Evolutionary conservation across 2,113 vertebrate species (phyloP).

Genomic region (Pionites leucogaster): DNA sequence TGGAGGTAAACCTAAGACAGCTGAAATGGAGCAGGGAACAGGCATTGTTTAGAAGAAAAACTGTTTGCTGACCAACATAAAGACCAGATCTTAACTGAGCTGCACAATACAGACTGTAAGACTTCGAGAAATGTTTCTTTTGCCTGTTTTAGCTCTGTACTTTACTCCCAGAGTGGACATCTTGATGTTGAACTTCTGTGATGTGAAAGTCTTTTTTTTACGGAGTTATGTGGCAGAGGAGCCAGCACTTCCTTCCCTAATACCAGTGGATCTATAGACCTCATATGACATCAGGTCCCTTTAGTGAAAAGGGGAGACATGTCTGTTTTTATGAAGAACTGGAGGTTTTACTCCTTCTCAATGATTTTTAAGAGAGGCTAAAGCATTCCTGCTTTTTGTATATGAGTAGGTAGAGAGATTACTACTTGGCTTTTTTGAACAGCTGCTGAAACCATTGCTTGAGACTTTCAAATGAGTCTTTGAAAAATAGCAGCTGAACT

Average conservation of each 20-base stretch:
- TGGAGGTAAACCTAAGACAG: not conserved
- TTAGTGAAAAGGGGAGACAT: not conserved
- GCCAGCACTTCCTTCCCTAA: not conserved
- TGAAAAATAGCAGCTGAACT: not conserved
- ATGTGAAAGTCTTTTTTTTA: not conserved
- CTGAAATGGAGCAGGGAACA: not conserved
- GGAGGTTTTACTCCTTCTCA: not conserved
- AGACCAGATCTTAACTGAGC: not conserved
- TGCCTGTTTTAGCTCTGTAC: not conserved
- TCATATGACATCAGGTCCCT: not conserved
- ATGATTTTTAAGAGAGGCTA: not conserved
- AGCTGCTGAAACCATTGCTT: not conserved
- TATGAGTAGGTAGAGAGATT: not conserved
- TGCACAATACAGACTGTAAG: not conserved
- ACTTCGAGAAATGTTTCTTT: not conserved
- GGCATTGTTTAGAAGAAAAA: not conserved
- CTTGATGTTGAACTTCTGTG: not conserved
- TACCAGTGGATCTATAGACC: not conserved
- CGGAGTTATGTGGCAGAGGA: not conserved
- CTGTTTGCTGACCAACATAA: not conserved
- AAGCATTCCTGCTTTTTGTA: not conserved
- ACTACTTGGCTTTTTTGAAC: not conserved
- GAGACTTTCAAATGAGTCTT: not conserved
- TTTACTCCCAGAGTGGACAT: not conserved
- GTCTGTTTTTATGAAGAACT: not conserved